phyloP scores from a whole-genome alignment of 2,797 vertebrate genomes.

The Martes flavigula region DNA sequence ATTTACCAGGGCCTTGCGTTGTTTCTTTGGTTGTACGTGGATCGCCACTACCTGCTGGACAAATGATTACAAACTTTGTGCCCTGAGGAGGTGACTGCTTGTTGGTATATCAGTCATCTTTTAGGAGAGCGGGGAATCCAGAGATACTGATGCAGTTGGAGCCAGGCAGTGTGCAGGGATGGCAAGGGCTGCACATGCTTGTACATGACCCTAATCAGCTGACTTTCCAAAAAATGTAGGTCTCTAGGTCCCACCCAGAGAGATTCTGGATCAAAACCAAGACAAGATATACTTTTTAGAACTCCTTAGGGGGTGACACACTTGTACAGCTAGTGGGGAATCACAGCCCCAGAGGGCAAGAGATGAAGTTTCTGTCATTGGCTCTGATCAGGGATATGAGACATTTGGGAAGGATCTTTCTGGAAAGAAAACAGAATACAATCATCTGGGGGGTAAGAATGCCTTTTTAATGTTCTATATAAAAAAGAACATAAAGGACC shows the following conservation, averaged over 20 bases:
- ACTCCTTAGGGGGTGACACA: neutral
- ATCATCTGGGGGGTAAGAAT: neutral
- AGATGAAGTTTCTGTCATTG: neutral
- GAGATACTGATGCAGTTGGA: neutral
- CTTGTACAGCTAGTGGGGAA: neutral
- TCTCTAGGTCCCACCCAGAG: neutral
- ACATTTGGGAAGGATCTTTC: constrained; percentile 9
- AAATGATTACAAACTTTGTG: neutral
- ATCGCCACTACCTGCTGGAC: neutral
- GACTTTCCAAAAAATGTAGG: neutral
- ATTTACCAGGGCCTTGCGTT: neutral
- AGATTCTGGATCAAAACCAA: neutral
- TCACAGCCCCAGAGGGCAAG: neutral
- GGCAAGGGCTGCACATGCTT: neutral
- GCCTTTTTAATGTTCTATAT: neutral
- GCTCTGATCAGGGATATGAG: neutral
- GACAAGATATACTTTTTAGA: neutral
- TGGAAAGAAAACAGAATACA: constrained; percentile 23
- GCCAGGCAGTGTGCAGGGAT: neutral
- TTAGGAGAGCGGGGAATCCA: neutral
- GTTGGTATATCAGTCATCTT: neutral
- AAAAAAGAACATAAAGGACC: neutral
- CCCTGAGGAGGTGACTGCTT: neutral
- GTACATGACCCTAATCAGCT: neutral
- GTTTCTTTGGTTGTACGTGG: neutral